phyloP scores from a whole-genome alignment of 2,888 invertebrate genomes.

The Eristalinus sepulchralis region DNA sequence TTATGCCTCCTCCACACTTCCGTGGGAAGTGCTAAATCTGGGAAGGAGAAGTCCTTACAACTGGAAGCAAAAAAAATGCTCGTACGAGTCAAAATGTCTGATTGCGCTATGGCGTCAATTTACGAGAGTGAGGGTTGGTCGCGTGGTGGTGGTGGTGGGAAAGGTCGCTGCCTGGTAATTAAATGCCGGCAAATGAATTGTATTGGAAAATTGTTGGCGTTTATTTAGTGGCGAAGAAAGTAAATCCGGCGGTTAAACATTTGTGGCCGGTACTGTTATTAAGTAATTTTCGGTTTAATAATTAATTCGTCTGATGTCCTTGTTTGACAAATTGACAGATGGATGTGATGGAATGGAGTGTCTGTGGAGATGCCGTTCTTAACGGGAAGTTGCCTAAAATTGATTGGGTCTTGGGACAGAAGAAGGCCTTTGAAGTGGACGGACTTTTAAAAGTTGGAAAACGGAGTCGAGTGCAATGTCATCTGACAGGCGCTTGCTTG shows the following conservation, averaged over 20 bases:
- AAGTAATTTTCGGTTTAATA: slow-evolving; percentile 39
- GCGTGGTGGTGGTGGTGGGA: neutral
- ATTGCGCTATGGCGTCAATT: neutral
- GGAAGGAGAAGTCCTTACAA: neutral
- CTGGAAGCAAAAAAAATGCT: slow-evolving; percentile 4
- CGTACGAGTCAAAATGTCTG: slow-evolving; percentile 7
- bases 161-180: slow-evolving; percentile 22
- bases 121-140: too few relatives aligned
- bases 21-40: slow-evolving; percentile 55
- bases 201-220: slow-evolving; percentile 45
- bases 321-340: neutral
- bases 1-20: slow-evolving; percentile 58
- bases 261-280: slow-evolving; percentile 27
- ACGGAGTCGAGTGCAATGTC: neutral
- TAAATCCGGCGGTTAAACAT: slow-evolving; percentile 36
- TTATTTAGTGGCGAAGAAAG: slow-evolving; percentile 12
- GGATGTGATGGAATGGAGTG: neutral
- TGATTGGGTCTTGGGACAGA: neutral
- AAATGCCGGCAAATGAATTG: slow-evolving; percentile 56
- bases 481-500: too few relatives aligned
- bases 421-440: neutral
- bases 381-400: neutral
- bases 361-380: neutral
- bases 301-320: slow-evolving; percentile 44
- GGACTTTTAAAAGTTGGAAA: neutral